phyloP scores from a whole-genome alignment of 35 echinoderm and acorn worm species.

The Ophiothrix spiculata region DNA sequence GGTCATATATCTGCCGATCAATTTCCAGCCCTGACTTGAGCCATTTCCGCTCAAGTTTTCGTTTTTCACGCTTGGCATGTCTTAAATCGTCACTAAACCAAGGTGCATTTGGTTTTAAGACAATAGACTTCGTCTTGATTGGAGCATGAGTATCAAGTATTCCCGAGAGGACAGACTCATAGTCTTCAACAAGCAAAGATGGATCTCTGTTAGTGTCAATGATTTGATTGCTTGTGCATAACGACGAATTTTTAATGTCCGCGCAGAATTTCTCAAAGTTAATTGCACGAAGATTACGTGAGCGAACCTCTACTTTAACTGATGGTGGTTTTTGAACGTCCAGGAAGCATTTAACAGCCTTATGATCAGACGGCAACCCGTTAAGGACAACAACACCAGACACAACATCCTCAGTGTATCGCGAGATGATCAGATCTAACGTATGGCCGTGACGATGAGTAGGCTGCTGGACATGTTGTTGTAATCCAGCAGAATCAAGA shows the following conservation, averaged over 20 bases:
- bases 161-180: not conserved
- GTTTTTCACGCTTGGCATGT: conserved; percentile 29
- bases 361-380: not conserved
- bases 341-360: too few species aligned
- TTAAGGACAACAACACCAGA: not conserved
- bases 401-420: not conserved
- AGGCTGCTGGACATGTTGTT: not conserved
- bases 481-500: conserved; percentile 2
- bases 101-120: conserved; percentile 2
- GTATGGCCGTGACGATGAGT: not conserved
- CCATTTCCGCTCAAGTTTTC: conserved; percentile 9
- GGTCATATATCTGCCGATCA: not conserved
- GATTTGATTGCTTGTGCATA: not conserved
- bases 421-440: not conserved
- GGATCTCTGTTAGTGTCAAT: too few species aligned
- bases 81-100: not conserved
- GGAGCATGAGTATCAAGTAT: conserved; percentile 33
- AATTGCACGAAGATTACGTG: not conserved
- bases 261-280: not conserved
- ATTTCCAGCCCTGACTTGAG: conserved; percentile 7
- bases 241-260: not conserved
- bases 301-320: too few species aligned
- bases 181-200: not conserved
- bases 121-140: not conserved
- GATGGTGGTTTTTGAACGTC: too few species aligned